A percentile compares a stretch with the other conserved stretches of the same genome.
Conservation (phyloP, 2,888 invertebrate species). For the Melinopterus prodromus region DNA sequence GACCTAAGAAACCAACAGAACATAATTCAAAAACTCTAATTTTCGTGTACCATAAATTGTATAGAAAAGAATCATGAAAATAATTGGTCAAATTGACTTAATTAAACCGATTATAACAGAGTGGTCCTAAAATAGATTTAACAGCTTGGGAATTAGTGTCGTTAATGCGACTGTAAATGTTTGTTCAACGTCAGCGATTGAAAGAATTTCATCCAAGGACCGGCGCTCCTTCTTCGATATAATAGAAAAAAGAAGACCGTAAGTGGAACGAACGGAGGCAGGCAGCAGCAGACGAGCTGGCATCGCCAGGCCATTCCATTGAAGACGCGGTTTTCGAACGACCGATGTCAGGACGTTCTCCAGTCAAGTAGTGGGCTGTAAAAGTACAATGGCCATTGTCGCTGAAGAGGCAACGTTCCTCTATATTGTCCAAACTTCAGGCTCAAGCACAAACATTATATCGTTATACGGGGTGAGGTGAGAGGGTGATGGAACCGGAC, state of each 20-base stretch:
- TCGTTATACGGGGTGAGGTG: conserved; percentile 24
- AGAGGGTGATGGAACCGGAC: background rate
- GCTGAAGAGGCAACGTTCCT: conserved; percentile 44
- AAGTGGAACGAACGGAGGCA: background rate
- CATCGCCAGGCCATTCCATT: background rate
- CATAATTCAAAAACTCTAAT: too few relatives aligned
- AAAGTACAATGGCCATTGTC: conserved; percentile 49
- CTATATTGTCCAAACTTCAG: conserved; percentile 40
- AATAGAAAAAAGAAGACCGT: background rate
- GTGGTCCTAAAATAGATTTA: background rate
- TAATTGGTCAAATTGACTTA: background rate
- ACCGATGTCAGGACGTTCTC: conserved; percentile 35
- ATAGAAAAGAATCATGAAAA: background rate
- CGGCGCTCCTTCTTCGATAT: background rate
- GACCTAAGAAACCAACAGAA: too few relatives aligned
- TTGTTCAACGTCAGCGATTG: background rate
- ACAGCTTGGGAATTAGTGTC: background rate
- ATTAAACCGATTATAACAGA: background rate
- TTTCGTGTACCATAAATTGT: too few relatives aligned
- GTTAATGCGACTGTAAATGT: background rate
- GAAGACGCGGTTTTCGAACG: conserved; percentile 34
- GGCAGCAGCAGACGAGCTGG: background rate
- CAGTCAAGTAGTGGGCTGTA: conserved; percentile 44
- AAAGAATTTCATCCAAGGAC: background rate
- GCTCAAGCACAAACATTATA: conserved; percentile 38